Evolutionary conservation across 2,113 vertebrate genomes (phyloP).

Genomic region (Lontra canadensis): DNA sequence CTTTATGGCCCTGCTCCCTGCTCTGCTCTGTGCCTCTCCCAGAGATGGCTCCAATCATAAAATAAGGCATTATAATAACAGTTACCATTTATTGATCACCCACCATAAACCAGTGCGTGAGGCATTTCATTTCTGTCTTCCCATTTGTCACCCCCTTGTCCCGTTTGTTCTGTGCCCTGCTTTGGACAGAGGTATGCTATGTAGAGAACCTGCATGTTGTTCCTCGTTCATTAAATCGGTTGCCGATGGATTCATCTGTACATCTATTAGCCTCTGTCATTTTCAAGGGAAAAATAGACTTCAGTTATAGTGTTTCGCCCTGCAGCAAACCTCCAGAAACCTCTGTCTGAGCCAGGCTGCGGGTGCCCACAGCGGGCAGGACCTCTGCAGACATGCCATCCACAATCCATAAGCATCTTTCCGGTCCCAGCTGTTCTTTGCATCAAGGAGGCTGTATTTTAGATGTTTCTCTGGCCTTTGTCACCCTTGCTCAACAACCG

Average conservation of each 20-base stretch:
- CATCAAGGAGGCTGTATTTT: neutral
- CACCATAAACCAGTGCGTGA: neutral
- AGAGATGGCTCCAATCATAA: neutral
- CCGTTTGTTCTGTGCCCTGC: neutral
- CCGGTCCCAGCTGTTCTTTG: neutral
- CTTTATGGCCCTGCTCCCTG: neutral
- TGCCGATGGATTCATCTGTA: neutral
- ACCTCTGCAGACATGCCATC: neutral
- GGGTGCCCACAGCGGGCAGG: neutral
- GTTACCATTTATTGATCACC: neutral
- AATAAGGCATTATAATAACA: neutral
- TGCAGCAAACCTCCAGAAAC: neutral
- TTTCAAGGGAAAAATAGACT: conserved; percentile 13
- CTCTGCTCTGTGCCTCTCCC: neutral
- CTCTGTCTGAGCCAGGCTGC: neutral
- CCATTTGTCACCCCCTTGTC: neutral
- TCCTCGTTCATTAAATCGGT: neutral
- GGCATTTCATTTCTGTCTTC: neutral
- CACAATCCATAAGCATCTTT: neutral
- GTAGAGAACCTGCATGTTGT: neutral
- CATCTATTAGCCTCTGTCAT: neutral
- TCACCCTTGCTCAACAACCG: neutral
- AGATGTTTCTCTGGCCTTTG: neutral
- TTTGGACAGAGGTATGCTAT: neutral
- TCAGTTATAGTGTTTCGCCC: neutral